Evolutionary conservation across 2,797 vertebrate genomes (phyloP).

Genomic region (Moxostoma hubbsi): DNA sequence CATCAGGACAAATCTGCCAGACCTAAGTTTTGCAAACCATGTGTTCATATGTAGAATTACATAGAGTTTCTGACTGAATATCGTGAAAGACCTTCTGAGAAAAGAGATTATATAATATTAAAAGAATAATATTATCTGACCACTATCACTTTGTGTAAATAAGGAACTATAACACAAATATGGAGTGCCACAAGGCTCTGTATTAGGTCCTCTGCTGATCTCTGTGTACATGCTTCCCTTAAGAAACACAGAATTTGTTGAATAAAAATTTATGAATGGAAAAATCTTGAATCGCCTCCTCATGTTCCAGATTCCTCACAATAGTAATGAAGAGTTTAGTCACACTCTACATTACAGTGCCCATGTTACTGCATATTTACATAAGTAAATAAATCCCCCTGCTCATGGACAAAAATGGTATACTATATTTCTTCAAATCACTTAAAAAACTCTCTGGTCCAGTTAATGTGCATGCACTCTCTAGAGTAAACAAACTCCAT

Average conservation of each 20-base stretch:
- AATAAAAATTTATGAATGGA: too few relatives aligned
- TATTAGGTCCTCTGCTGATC: too few relatives aligned
- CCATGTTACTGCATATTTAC: slow-evolving; percentile 1
- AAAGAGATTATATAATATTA: slow-evolving; percentile 9
- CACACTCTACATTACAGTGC: slow-evolving; percentile 21
- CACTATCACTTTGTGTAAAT: too few relatives aligned
- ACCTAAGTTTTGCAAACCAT: slow-evolving; percentile 3
- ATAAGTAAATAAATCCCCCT: neutral
- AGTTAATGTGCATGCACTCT: too few relatives aligned
- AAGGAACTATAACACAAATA: too few relatives aligned
- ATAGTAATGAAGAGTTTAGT: slow-evolving; percentile 2
- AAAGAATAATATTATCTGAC: slow-evolving; percentile 2
- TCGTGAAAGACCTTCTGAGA: slow-evolving; percentile 13
- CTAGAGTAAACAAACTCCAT: too few relatives aligned
- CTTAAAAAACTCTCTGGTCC: too few relatives aligned
- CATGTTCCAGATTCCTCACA: neutral
- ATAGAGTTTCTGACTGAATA: neutral
- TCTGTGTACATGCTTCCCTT: too few relatives aligned
- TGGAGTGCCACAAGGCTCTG: too few relatives aligned
- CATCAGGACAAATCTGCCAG: slow-evolving; percentile 31
- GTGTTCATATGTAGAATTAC: neutral
- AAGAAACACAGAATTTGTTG: too few relatives aligned
- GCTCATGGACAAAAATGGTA: too few relatives aligned
- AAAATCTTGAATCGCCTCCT: neutral
- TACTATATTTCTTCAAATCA: too few relatives aligned